Percentiles rank a stretch among this genome's conserved stretches.
Conservation (phyloP, 64 coral and sea anemone species). For the Catalaphyllia jardinei region DNA sequence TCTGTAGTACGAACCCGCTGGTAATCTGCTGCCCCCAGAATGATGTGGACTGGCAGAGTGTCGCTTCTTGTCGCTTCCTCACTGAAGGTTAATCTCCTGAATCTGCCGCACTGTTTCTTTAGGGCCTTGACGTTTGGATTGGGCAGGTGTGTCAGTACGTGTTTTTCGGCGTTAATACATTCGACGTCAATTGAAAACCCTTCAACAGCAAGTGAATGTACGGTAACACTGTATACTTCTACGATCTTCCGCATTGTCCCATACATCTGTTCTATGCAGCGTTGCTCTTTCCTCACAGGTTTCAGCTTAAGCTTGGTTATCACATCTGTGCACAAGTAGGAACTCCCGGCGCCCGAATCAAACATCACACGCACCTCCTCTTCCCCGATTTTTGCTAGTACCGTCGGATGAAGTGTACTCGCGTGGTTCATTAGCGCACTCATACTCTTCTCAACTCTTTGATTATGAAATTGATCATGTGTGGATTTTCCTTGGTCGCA, state of each 20-base stretch:
- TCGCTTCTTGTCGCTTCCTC: slow-evolving; percentile 32
- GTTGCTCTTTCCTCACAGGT: slow-evolving; percentile 9
- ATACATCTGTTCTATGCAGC: slow-evolving; percentile 47
- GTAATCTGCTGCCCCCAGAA: slow-evolving; percentile 54
- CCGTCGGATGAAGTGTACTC: slow-evolving; percentile 20
- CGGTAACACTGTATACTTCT: slow-evolving; percentile 38
- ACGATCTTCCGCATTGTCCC: slow-evolving; percentile 16
- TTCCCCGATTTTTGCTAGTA: slow-evolving; percentile 3
- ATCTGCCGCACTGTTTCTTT: slow-evolving; percentile 37
- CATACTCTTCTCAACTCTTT: slow-evolving; percentile 8
- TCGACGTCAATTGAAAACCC: slow-evolving; percentile 33
- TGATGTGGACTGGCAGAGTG: slow-evolving; percentile 35
- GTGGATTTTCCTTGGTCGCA: not conserved
- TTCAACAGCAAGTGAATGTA: slow-evolving; percentile 23
- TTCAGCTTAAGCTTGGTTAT: slow-evolving; percentile 56
- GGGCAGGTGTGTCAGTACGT: slow-evolving; percentile 32
- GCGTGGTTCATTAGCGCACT: slow-evolving; percentile 6
- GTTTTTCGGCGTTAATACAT: slow-evolving; percentile 51
- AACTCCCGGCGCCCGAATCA: slow-evolving; percentile 54
- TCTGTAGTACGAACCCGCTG: slow-evolving; percentile 39
- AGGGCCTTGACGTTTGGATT: slow-evolving; percentile 36
- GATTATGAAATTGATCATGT: not conserved
- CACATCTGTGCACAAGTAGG: slow-evolving; percentile 52
- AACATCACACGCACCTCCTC: slow-evolving; percentile 44
- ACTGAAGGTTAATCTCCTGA: slow-evolving; percentile 27